Evolutionary conservation across 2,888 invertebrate species (phyloP).

Genomic region (Saturnia japonica): DNA sequence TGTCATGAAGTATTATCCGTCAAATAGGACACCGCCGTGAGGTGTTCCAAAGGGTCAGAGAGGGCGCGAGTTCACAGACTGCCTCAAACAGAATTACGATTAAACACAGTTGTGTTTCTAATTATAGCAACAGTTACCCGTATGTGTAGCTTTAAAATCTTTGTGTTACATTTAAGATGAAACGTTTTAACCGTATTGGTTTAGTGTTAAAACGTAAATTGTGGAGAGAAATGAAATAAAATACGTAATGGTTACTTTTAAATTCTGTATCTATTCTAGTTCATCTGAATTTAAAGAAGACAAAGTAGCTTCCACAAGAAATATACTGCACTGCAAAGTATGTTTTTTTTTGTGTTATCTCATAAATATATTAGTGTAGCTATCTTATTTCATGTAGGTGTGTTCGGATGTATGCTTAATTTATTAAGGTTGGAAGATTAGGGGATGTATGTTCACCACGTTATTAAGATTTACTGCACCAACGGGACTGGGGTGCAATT

Average conservation of each 20-base stretch:
- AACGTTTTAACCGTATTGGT: constrained; percentile 17
- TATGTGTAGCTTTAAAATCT: constrained; percentile 35
- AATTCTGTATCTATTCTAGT: not conserved
- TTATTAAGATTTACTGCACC: constrained; percentile 75
- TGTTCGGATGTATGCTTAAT: constrained; percentile 46
- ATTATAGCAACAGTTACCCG: constrained; percentile 55
- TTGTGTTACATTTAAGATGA: constrained; percentile 15
- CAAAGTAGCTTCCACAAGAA: not conserved
- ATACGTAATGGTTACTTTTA: not conserved
- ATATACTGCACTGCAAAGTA: not conserved
- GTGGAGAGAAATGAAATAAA: not conserved
- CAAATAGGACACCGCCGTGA: constrained; percentile 31
- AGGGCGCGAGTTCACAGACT: constrained; percentile 48
- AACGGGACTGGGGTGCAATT: constrained; percentile 62
- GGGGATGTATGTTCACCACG: constrained; percentile 44
- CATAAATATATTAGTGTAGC: constrained; percentile 16
- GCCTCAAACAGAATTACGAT: constrained; percentile 47
- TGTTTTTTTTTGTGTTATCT: constrained; percentile 13
- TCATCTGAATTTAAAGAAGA: not conserved
- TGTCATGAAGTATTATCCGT: constrained; percentile 27
- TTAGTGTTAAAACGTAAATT: constrained; percentile 4
- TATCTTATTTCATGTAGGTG: constrained; percentile 35
- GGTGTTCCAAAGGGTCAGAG: constrained; percentile 41
- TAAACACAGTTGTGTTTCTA: constrained; percentile 53
- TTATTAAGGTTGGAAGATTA: constrained; percentile 50